phyloP scores from a whole-genome alignment of 2,113 vertebrate genomes.

The Seriola rivoliana region DNA sequence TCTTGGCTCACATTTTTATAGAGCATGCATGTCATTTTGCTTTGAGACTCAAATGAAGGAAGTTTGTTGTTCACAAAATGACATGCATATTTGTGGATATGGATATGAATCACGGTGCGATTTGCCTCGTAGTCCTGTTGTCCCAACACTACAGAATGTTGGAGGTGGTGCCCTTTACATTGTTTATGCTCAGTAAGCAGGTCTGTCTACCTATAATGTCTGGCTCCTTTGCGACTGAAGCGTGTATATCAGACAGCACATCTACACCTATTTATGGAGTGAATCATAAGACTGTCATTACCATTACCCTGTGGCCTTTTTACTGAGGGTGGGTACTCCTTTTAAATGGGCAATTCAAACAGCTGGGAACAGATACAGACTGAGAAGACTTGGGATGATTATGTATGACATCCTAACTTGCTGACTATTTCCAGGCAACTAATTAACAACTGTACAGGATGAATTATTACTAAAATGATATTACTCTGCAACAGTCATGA shows the following conservation, averaged over 20 bases:
- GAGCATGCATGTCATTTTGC: background rate
- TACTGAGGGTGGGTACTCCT: background rate
- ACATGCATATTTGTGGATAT: background rate
- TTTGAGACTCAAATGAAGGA: background rate
- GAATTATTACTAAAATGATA: background rate
- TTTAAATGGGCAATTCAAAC: slow-evolving; percentile 34
- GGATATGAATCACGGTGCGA: background rate
- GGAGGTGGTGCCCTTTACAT: slow-evolving; percentile 16
- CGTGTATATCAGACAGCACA: slow-evolving; percentile 22
- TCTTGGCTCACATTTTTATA: background rate
- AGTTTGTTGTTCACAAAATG: background rate
- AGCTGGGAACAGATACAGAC: slow-evolving; percentile 8
- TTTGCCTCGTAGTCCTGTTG: background rate
- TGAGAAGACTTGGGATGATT: background rate
- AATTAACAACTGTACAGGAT: background rate
- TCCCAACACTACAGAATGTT: background rate
- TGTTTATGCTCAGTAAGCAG: slow-evolving; percentile 33
- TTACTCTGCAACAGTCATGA: background rate
- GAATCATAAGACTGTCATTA: slow-evolving; percentile 72
- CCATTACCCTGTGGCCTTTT: slow-evolving; percentile 43
- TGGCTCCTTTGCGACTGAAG: slow-evolving; percentile 38
- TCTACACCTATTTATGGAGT: slow-evolving; percentile 60
- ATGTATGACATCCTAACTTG: background rate
- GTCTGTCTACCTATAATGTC: slow-evolving; percentile 34
- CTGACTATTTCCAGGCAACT: background rate